Conservation (phyloP, 1,140 invertebrate genomes). For the Sweltsa coloradensis region DNA sequence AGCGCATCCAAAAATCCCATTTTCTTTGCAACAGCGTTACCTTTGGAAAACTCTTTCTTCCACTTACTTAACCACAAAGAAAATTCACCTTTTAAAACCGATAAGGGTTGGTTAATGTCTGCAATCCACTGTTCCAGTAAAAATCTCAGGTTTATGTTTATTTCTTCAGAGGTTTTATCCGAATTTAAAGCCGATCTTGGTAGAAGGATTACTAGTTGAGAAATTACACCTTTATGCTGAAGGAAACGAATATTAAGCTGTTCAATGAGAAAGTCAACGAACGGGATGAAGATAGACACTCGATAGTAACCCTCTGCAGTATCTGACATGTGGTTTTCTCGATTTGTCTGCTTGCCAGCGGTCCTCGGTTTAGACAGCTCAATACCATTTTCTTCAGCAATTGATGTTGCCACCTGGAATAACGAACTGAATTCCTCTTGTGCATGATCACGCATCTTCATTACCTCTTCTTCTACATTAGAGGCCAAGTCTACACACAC, state of each 20-base stretch:
- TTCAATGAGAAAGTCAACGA: background rate
- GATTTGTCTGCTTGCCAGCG: background rate
- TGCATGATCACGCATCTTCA: background rate
- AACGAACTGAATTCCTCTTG: background rate
- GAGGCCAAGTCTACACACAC: background rate
- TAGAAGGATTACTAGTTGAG: no score
- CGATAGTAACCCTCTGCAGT: background rate
- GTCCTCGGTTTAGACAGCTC: background rate
- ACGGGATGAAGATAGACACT: background rate
- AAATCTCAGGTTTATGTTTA: no score
- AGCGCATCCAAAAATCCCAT: no score
- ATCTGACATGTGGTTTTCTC: background rate
- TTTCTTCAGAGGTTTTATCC: no score
- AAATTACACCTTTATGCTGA: no score
- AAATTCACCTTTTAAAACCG: no score
- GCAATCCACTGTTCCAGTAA: no score
- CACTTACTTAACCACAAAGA: no score
- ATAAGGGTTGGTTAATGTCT: no score
- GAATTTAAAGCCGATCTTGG: no score
- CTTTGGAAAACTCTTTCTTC: no score
- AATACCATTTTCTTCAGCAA: constrained; percentile 1
- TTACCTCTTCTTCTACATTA: background rate
- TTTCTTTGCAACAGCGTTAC: no score
- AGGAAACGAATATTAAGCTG: background rate
- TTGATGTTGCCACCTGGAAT: background rate